phyloP scores from a whole-genome alignment of 2,888 invertebrate genomes.

The Diarsia dahlii region DNA sequence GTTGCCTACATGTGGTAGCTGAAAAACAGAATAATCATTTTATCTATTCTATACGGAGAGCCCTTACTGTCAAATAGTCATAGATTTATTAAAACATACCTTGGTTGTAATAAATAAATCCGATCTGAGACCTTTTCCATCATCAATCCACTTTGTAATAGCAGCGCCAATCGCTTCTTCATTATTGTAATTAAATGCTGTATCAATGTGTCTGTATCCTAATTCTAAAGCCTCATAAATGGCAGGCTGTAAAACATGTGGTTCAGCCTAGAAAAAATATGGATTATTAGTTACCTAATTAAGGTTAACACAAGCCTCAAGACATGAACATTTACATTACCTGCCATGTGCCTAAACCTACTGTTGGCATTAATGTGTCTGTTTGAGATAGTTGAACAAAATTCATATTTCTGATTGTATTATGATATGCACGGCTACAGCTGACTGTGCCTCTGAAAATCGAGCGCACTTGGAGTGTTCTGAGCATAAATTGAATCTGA shows the following conservation, averaged over 20 bases:
- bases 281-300: conserved; percentile 41
- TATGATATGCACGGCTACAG: conserved; percentile 65
- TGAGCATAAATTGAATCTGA: conserved; percentile 73
- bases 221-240: conserved; percentile 92
- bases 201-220: conserved; percentile 95
- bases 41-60: neutral
- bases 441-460: conserved; percentile 64
- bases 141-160: conserved; percentile 92
- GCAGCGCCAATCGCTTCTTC: conserved; percentile 94
- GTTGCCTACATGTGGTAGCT: conserved; percentile 94
- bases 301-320: conserved; percentile 1
- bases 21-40: conserved; percentile 34
- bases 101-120: conserved; percentile 96
- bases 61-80: neutral
- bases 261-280: conserved; percentile 87
- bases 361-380: conserved; percentile 92
- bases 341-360: conserved; percentile 94
- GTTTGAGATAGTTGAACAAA: conserved; percentile 85
- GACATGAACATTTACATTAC: conserved; percentile 74
- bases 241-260: conserved; percentile 92
- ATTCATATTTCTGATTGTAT: conserved; percentile 83
- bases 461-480: conserved; percentile 67
- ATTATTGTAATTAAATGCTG: conserved; percentile 95
- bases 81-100: conserved; percentile 81
- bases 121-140: conserved; percentile 92